Base-by-base conservation (phyloP, 2,113 vertebrate species). In the Cromileptes altivelis region DNA sequence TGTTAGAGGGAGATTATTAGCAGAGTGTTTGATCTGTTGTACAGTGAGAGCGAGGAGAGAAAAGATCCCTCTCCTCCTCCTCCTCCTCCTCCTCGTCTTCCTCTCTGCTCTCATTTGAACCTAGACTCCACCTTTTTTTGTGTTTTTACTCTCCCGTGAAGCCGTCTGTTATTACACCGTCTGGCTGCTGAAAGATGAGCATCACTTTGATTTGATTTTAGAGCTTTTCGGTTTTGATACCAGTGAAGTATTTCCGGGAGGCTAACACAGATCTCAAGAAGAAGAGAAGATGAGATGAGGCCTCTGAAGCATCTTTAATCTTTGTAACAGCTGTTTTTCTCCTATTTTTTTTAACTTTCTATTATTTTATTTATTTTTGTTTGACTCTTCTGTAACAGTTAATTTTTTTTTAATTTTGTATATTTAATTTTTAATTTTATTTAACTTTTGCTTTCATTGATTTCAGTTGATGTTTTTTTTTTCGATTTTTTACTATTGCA, bases 1-100 rank as follows among this genome's bases (percentile, higher is more conserved):
- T 30, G 23, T 69, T 19, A 3, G 80, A 70, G 61, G 18, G 23
- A 18, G 76, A 64, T 82, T 75, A 81, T 80, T 81, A 74, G 53
- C 42, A 2, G 60, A 42, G 77, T 64, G 76, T 83, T 68, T 75
- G 76, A 81, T 84, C 19, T 37, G 75, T 73, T 21, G 57, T 63
- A 62, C 58, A 52, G 73, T 70, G 53, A 60, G 40, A 25, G 42
- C 42, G 42, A 12, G 42, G 50, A 75, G 52, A 64, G 75, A 57
- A 53, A 30, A 21, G 4, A 71, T 18, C 27, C 60, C 53, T 47
- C 52, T 61, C 56, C 33, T 83, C 60, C 27, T 27, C 27, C 33
- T 83, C 60, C 27, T 27, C 27, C 30, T 83, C 58, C 57, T 71
- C 75, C 42, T 61, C 75, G 3, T 71, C 72, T 64, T 80, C 76